Evolutionary conservation across 2,888 invertebrate genomes (phyloP).

Genomic region (Drosophila anceps): DNA sequence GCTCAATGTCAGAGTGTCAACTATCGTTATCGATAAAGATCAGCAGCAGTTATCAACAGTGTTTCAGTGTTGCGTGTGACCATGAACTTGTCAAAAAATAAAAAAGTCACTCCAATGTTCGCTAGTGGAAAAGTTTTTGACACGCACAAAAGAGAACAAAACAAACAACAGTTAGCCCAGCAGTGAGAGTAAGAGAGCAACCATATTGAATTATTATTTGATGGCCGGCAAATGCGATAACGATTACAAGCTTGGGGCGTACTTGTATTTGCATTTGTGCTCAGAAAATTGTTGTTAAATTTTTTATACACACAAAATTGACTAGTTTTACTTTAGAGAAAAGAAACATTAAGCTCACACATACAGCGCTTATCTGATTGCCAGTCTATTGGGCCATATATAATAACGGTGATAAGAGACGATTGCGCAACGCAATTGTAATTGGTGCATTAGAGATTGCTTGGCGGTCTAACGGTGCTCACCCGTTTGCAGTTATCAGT

Average conservation of each 20-base stretch:
- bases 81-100: conserved; percentile 62
- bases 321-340: conserved; percentile 2
- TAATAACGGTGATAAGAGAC: conserved; percentile 52
- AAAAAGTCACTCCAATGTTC: conserved; percentile 1
- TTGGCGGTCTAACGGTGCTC: conserved; percentile 45
- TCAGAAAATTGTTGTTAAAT: conserved; percentile 15
- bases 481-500: conserved; percentile 61
- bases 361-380: conserved; percentile 56
- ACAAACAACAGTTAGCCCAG: background rate
- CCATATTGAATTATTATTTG: conserved; percentile 37
- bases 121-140: conserved; percentile 49
- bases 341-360: conserved; percentile 2
- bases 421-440: conserved; percentile 70
- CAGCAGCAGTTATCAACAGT: conserved; percentile 16
- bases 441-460: conserved; percentile 38
- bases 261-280: conserved; percentile 28
- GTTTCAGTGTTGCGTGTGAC: conserved; percentile 37
- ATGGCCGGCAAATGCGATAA: conserved; percentile 61
- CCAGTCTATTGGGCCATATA: conserved; percentile 21
- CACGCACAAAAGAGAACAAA: conserved; percentile 18
- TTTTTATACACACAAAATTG: background rate
- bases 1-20: conserved; percentile 22
- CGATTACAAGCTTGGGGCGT: conserved; percentile 51
- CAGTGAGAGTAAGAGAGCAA: conserved; percentile 25
- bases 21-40: conserved; percentile 65